Conservation (phyloP, 2,888 invertebrate species). For the Dinocampus coccinellae region DNA sequence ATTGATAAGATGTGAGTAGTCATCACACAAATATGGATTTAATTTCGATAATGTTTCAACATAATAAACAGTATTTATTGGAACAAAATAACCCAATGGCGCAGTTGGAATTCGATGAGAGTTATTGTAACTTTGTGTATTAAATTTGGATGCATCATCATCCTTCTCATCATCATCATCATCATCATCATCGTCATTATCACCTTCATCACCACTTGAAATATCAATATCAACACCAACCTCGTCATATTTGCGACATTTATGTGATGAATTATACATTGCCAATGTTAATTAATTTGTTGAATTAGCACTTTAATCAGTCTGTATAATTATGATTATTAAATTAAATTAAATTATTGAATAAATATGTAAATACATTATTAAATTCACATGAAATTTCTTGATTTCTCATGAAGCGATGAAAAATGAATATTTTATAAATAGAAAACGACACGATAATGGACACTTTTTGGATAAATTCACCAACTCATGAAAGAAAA, state of each 20-base stretch:
- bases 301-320: neutral
- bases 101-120: constrained; percentile 51
- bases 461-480: too few relatives aligned
- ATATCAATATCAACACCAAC: constrained; percentile 18
- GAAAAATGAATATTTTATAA: neutral
- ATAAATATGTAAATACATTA: neutral
- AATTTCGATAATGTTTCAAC: constrained; percentile 45
- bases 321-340: neutral
- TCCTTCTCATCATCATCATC: constrained; percentile 31
- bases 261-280: constrained; percentile 48
- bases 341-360: neutral
- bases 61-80: constrained; percentile 53
- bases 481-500: too few relatives aligned
- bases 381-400: neutral
- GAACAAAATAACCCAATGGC: constrained; percentile 58
- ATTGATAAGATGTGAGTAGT: neutral
- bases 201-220: constrained; percentile 28
- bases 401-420: neutral
- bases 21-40: constrained; percentile 43
- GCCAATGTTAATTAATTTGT: neutral
- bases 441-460: neutral
- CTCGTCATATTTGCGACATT: constrained; percentile 43
- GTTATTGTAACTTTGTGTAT: constrained; percentile 42
- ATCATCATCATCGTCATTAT: constrained; percentile 5
- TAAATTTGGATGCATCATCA: neutral